Base-by-base conservation (phyloP, 2,888 invertebrate genomes). In the Xanthia togata region DNA sequence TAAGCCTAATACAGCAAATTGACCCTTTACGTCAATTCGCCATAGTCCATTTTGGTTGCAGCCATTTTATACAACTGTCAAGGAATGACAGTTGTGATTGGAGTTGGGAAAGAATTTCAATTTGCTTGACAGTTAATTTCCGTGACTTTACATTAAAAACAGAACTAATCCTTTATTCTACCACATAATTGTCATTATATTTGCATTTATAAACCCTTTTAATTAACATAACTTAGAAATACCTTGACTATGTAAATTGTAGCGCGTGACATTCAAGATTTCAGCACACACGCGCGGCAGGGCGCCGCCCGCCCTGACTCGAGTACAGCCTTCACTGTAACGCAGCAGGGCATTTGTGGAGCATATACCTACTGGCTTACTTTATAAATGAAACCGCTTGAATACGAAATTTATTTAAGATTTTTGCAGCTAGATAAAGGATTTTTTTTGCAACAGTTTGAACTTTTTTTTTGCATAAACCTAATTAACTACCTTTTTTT, bases 241-340 rank as follows among this genome's bases (percentile, higher is more conserved):
- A 73, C 73, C 38, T 82, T 41, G 35, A n/a, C 59, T 67, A 47
- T 70, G 78, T 82, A 73, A 68, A 82, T 20, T 62, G 31, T 55
- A 70, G 62, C 53, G 82, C 55, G 73, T 82, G 79, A 71, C 73
- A 74, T 82, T 78, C 64, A 68, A 41, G 73, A 68, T 73, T 73
- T 50, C 59, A 68, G 64, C 38, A 50, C 70, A 78, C 14, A 41
- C 20, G 41, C 71, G 23, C 55, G n/a, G 68, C 38, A 20, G 20
- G 57, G 50, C 60, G 63, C 63, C 44, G 17, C 57, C 23, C 17
- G 47, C 53, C 20, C 60, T 12, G 12, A 64, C 74, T 26, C 60
- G 44, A 26, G 31, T 41, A 47, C 47, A 44, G 67, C 41, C 38
- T 68, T 53, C 35, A 41, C 26, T 67, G 12, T n/a, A 44, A 70